Base-by-base conservation (phyloP, 2,113 vertebrate genomes). In the Lophura nycthemera region DNA sequence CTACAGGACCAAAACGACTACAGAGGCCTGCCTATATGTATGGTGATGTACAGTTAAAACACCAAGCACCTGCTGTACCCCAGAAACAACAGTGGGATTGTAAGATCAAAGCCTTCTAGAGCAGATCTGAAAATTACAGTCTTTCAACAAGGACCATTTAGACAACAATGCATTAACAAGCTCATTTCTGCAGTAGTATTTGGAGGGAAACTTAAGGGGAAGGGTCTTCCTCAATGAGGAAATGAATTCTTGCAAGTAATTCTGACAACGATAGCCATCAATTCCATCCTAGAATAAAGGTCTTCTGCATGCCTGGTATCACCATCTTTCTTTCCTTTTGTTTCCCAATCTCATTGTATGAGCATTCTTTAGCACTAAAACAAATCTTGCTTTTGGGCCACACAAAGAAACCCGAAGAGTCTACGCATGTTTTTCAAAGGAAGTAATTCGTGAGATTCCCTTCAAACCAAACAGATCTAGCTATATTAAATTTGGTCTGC, bases 131-230 rank as follows among this genome's bases (percentile, higher is more conserved):
- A 79, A 92, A 91, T 81, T 40, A 45, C n/a, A 8, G 3, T 66
- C 66, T 85, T 61, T 71, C 3, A 1, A 43, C 43, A 63, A 15
- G 18, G 89, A 91, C 65, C 74, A 69, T 59, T 71, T 63, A 57
- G 71, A 76, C 89, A 94, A 67, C 74, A 76, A 65, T n/a, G 45
- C n/a, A 85, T 82, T 87, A 89, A 87, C 65, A 89, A 95, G 71
- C 30, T 85, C 57, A 52, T 57, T 89, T 72, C 71, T 78, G 66
- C 61, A 67, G 61, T 10, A 78, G 34, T 82, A 38, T 75, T 67
- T 52, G 57, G 52, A 85, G 18, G 21, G 8, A 82, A 19, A 47
- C 75, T 74, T 27, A 48, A 14, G 19, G 50, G 29, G 17, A 67
- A 86, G 32, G 56, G 47, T 16, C 77, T 47, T 65, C 42, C 59